Percentiles rank a stretch among this genome's conserved stretches.
phyloP scores from a whole-genome alignment of 2,797 vertebrate species.

The Oreochromis mossambicus region DNA sequence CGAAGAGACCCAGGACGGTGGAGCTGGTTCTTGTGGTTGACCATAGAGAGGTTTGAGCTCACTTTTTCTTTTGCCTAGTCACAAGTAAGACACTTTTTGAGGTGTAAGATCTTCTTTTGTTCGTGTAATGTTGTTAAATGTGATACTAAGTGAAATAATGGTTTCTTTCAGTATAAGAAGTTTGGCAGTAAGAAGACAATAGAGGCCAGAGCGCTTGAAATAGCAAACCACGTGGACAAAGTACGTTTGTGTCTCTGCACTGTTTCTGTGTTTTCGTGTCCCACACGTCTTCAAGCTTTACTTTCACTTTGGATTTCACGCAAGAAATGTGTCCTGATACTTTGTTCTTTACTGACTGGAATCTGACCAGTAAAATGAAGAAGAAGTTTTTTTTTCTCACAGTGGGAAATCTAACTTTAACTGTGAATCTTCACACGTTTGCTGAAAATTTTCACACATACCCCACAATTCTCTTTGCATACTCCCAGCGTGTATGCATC shows the following conservation, averaged over 20 bases:
- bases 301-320: neutral
- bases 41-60: slow-evolving; percentile 78
- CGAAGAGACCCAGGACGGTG: slow-evolving; percentile 71
- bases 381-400: slow-evolving; percentile 26
- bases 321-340: slow-evolving; percentile 32
- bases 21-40: slow-evolving; percentile 88
- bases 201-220: slow-evolving; percentile 82
- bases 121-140: neutral
- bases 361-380: slow-evolving; percentile 27
- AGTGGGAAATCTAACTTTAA: slow-evolving; percentile 54
- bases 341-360: slow-evolving; percentile 33
- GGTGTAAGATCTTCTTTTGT: neutral
- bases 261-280: neutral
- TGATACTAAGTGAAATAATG: neutral
- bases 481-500: neutral
- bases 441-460: slow-evolving; percentile 52
- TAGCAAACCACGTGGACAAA: slow-evolving; percentile 92
- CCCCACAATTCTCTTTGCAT: slow-evolving; percentile 27
- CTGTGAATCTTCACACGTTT: slow-evolving; percentile 61
- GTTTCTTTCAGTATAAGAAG: slow-evolving; percentile 69
- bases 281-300: neutral
- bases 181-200: slow-evolving; percentile 64
- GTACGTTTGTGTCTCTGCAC: slow-evolving; percentile 59
- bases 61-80: neutral
- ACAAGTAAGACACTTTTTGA: neutral